Base-by-base conservation (phyloP, 2,113 vertebrate genomes). In the Pollachius pollachius region DNA sequence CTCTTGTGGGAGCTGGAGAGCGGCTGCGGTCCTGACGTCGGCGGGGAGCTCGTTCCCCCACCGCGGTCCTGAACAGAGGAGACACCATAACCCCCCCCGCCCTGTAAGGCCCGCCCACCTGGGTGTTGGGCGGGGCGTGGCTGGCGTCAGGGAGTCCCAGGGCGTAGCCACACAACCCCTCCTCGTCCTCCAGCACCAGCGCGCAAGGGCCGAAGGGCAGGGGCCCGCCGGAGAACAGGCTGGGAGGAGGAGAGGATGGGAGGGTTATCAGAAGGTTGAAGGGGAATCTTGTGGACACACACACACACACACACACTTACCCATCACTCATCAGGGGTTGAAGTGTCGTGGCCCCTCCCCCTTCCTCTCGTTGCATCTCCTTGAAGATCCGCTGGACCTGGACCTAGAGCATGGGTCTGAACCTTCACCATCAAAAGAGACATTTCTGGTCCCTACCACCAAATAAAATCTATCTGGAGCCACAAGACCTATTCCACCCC, bases 101-200 rank as follows among this genome's bases (percentile, higher is more conserved):
- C 90, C 90, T 81, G 90, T 87, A 90, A 92, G 90, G 78, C 89
- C 92, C 92, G 91, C 91, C 92, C 84, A 97, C 94, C 93, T 96
- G 94, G 79, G 92, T 92, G 76, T 94, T 95, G 71, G 90, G 93
- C 78, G 95, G 94, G 65, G 95, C 95, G 23, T 93, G 90, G 63
- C 94, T 94, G 74, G 94, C 94, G 69, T 99, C 91, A 3, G 89
- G 92, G 0, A 96, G 95, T 8, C 94, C 97, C 71, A 98, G 79
- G 3, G 94, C 94, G 69, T 95, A 99, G 1, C 97, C 97, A 84
- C 96, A 98, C 74, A 98, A 84, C 16, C 96, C 95, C 19, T 90
- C 81, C 52, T 96, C 95, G 81, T 99, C 97, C 89, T 99, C 97
- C 70, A 99, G 80, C 15, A 98, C 92, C 0, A 97, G 93, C 69